These are phyloP conservation scores for Gorsachius magnificus DNA, from an alignment of 2,797 vertebrate genomes.

Conservation along the genomic window DNA sequence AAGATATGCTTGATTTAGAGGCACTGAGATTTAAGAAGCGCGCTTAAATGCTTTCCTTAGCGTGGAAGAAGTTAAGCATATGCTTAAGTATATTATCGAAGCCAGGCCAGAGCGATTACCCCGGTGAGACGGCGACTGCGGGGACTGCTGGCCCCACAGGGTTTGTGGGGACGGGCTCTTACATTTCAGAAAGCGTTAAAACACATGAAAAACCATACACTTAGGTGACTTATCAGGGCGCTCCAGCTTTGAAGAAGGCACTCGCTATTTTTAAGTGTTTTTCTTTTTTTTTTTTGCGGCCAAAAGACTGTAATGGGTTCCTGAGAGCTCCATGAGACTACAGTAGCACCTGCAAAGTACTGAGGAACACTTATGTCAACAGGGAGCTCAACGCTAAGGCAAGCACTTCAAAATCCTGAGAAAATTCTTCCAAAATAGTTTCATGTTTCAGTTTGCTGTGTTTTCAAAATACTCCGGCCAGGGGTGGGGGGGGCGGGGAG, in stretches of 20 bases:
- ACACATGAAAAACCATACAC: constrained; percentile 3
- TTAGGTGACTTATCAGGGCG: not conserved
- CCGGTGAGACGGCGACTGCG: not conserved
- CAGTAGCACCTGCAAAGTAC: constrained; percentile 33
- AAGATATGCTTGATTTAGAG: not conserved
- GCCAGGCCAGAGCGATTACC: not conserved
- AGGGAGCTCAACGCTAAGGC: constrained; percentile 15
- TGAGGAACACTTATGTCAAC: constrained; percentile 26
- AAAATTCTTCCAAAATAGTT: constrained; percentile 32
- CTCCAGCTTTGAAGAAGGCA: constrained; percentile 53
- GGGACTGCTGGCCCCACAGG: not conserved
- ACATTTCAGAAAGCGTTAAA: constrained; percentile 8
- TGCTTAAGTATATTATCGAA: not conserved
- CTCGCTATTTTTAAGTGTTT: constrained; percentile 2
- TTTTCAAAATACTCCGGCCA: constrained; percentile 22
- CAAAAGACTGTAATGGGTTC: not conserved
- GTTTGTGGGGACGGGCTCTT: not conserved
- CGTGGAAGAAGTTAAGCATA: not conserved
- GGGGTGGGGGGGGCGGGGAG: not conserved
- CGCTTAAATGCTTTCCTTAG: not conserved
- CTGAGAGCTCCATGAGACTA: not conserved
- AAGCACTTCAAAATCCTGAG: constrained; percentile 46
- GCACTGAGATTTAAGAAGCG: not conserved
- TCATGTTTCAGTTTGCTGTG: not conserved
- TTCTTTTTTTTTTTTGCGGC: not conserved